Evolutionary conservation across 1,140 invertebrate species (phyloP), one percentile per base, ranked within the genome.

Genomic region (Oscheius sp.): DNA sequence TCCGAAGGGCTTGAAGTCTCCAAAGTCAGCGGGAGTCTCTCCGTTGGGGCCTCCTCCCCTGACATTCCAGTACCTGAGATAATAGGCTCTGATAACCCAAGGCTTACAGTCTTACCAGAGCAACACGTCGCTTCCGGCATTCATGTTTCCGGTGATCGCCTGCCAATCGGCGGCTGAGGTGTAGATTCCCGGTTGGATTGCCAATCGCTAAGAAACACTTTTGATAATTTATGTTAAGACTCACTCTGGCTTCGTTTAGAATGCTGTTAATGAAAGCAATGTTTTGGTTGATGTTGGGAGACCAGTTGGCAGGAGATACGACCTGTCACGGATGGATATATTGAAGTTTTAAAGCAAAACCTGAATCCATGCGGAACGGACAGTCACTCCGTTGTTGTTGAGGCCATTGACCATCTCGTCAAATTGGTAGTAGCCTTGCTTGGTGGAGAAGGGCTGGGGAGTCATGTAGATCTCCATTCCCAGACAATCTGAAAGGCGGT

Each of bases 401-500:
- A 74, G 45, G 36, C 52, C 68, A 45, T 63, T 34, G 26, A 64
- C 61, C 7, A 61, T 29, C 35, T 72, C 73, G 55, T 75, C 73
- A 34, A 73, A 67, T 72, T 73, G 73, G 46, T 74, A 45, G 29
- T 75, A 75, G 32, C 73, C 73, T 67, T 62, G 55, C 28, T 74
- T 74, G n/a, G 28, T 62, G 38, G 58, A 61, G 2, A 36, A 15
- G 34, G 70, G 73, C n/a, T 64, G 55, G 10, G 73, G 73, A 32
- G 73, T 74, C 36, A 75, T 65, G 63, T 72, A 75, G n/a, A 75
- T 46, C n/a, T 73, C 69, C 23, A 55, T 66, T 73, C 61, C 59
- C 18, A 75, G 49, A 20, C 69, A 58, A 2, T 58, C 68, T 71
- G 13, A 73, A 69, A 59, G 15, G 13, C 13, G 0, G 13, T 31